These are phyloP conservation scores for Trypoxylon attenuatum DNA, from an alignment of 2,888 invertebrate genomes.

Conservation along the genomic window DNA sequence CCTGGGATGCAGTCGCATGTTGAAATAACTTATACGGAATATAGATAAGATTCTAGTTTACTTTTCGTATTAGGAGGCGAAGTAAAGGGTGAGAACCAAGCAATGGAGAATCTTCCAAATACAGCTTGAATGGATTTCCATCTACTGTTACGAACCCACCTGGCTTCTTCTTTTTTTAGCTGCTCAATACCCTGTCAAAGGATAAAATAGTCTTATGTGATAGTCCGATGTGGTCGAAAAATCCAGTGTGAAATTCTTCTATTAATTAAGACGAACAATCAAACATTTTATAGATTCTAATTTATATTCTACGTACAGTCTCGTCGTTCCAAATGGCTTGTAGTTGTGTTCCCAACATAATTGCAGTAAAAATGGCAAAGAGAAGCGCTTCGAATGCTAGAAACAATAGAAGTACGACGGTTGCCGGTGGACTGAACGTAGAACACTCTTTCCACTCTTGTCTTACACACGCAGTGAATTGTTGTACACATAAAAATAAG, in stretches of 20 bases:
- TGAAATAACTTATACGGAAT: conserved; percentile 82
- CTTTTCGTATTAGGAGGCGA: conserved; percentile 86
- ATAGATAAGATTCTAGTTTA: conserved; percentile 87
- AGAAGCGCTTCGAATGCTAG: conserved; percentile 95
- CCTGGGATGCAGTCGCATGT: conserved; percentile 33
- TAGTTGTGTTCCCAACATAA: conserved; percentile 97
- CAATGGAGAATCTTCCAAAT: conserved; percentile 95
- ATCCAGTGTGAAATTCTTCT: too few species aligned
- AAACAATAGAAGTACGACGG: conserved; percentile 93
- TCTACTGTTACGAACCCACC: conserved; percentile 93
- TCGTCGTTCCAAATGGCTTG: conserved; percentile 99
- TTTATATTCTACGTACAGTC: conserved; percentile 80
- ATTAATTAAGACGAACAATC: too few species aligned
- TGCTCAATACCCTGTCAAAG: conserved; percentile 93
- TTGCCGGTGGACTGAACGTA: conserved; percentile 95
- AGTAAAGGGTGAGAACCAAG: conserved; percentile 97
- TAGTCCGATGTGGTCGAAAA: background rate
- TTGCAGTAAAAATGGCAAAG: conserved; percentile 97
- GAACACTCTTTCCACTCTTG: conserved; percentile 97
- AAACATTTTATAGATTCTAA: background rate
- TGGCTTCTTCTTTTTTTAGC: conserved; percentile 95
- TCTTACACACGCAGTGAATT: conserved; percentile 94
- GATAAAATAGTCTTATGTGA: conserved; percentile 4
- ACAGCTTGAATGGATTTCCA: conserved; percentile 98
- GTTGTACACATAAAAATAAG: conserved; percentile 91